Conservation (phyloP, 2,797 vertebrate genomes). For the Mus minutoides region DNA sequence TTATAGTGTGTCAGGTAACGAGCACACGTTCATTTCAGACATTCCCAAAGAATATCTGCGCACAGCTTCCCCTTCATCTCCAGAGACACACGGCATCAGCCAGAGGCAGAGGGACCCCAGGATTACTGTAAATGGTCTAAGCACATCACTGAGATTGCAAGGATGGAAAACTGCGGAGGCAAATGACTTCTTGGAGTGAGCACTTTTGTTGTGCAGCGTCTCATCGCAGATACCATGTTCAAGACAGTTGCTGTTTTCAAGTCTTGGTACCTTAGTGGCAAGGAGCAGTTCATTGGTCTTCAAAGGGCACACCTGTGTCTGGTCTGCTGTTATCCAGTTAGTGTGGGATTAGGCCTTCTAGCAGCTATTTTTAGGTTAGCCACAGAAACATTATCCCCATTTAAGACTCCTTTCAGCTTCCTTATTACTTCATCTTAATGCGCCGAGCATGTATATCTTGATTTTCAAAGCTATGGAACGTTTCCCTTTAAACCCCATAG, state of each 20-base stretch:
- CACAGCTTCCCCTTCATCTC: accelerated
- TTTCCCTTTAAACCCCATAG: neutral
- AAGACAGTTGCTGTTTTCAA: neutral
- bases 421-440: constrained; percentile 27
- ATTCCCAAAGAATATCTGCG: neutral
- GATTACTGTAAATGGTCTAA: constrained; percentile 50
- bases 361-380: constrained; percentile 66
- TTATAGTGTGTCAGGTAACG: neutral
- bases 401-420: constrained; percentile 57
- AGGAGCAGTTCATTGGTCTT: neutral
- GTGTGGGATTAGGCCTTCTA: constrained; percentile 28
- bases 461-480: constrained; percentile 1
- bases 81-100: neutral
- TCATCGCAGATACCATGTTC: neutral
- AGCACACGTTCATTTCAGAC: neutral
- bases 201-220: neutral
- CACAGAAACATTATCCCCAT: constrained; percentile 42
- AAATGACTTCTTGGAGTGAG: neutral
- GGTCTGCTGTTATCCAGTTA: neutral
- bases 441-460: neutral
- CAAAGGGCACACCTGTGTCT: neutral
- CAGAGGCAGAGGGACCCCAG: neutral
- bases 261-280: neutral
- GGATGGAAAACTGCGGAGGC: neutral
- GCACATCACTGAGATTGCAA: neutral